These are phyloP conservation scores for Margarornis squamiger DNA, from an alignment of 2,797 vertebrate species.

Conservation along the genomic window DNA sequence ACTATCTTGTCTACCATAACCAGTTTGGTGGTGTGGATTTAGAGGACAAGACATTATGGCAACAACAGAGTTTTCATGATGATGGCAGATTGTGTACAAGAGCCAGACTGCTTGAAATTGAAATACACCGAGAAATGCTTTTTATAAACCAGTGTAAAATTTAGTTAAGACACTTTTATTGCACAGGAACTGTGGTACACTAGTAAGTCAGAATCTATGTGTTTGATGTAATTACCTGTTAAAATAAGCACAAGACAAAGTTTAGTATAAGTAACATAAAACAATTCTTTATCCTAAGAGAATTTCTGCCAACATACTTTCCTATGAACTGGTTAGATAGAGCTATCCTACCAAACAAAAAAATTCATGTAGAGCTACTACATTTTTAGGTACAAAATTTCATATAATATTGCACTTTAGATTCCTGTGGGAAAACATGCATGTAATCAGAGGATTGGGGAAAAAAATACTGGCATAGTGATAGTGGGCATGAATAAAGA, in stretches of 20 bases:
- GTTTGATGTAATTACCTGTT: slow-evolving; percentile 49
- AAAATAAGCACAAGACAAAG: slow-evolving; percentile 14
- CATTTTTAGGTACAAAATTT: background rate
- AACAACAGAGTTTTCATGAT: background rate
- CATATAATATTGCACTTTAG: background rate
- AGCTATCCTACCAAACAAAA: background rate
- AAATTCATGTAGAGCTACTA: background rate
- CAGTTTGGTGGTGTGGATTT: slow-evolving; percentile 56
- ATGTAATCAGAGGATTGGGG: accelerated
- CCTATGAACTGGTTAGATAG: background rate
- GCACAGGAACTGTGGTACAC: background rate
- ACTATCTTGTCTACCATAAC: background rate
- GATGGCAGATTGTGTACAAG: background rate
- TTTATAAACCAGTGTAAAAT: slow-evolving; percentile 46
- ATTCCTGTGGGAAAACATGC: background rate
- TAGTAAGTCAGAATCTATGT: slow-evolving; percentile 46
- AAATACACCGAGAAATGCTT: slow-evolving; percentile 29
- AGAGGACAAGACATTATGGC: background rate
- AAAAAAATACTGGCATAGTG: background rate
- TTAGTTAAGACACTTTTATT: slow-evolving; percentile 53
- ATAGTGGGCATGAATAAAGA: background rate
- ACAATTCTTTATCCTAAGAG: background rate
- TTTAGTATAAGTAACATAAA: slow-evolving; percentile 39
- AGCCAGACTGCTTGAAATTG: slow-evolving; percentile 52
- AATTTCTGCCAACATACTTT: background rate